phyloP scores from a whole-genome alignment of 2,113 vertebrate genomes.

The Petrocephalus zakoni region DNA sequence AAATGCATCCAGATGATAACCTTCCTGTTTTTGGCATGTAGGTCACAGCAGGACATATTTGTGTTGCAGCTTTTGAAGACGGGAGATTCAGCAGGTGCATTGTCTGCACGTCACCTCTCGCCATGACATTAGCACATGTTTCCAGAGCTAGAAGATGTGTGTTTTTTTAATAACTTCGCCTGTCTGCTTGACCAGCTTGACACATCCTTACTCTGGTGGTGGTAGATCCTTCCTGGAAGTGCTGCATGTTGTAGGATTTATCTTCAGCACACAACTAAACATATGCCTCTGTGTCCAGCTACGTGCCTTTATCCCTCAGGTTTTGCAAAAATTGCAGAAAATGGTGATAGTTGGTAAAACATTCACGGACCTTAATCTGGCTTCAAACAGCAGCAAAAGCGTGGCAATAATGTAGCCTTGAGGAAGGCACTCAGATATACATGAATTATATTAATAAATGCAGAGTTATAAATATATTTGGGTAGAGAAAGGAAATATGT shows the following conservation, averaged over 20 bases:
- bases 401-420: background rate
- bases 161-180: background rate
- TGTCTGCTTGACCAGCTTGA: background rate
- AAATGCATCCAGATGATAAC: background rate
- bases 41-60: background rate
- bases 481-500: background rate
- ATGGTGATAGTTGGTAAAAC: background rate
- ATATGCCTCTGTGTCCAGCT: background rate
- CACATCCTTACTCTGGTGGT: background rate
- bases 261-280: background rate
- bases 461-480: background rate
- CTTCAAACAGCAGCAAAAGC: background rate
- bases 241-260: background rate
- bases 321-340: background rate
- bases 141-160: background rate
- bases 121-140: background rate
- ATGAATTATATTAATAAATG: background rate
- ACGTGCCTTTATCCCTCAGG: background rate
- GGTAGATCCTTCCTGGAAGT: background rate
- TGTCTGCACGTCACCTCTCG: background rate
- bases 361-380: background rate
- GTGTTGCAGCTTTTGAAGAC: background rate
- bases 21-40: background rate
- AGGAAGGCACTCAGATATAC: background rate
- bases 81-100: background rate